A percentile compares a stretch with the other conserved stretches of the same genome.
These are phyloP conservation scores for Gambelia wislizenii DNA, from an alignment of 2,797 vertebrate species.

Conservation along the genomic window DNA sequence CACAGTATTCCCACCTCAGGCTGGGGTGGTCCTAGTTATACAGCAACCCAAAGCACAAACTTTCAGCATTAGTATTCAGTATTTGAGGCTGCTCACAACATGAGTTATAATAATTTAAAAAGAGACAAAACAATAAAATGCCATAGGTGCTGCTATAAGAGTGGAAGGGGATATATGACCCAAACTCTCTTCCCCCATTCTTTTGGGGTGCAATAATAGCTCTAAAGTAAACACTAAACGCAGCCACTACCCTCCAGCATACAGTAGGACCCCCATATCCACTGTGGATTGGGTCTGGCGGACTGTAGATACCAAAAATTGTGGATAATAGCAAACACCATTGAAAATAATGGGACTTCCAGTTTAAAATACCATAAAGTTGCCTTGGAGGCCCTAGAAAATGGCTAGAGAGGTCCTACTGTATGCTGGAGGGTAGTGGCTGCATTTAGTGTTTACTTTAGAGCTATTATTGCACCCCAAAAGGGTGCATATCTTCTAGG, in stretches of 20 bases:
- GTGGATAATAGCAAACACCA: too few species aligned
- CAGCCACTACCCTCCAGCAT: neutral
- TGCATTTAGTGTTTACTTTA: neutral
- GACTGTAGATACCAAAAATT: too few species aligned
- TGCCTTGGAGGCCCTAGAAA: too few species aligned
- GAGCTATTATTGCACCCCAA: neutral
- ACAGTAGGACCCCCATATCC: too few species aligned
- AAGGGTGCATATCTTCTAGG: too few species aligned
- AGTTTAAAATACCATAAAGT: too few species aligned
- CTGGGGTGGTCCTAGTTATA: too few species aligned
- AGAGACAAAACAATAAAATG: neutral
- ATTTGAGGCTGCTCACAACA: neutral
- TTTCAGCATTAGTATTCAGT: neutral
- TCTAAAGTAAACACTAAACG: neutral
- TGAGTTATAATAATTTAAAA: neutral
- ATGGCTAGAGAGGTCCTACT: too few species aligned
- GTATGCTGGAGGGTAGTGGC: too few species aligned
- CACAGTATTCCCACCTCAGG: neutral
- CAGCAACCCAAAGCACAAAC: neutral
- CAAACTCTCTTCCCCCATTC: neutral
- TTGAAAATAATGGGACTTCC: too few species aligned
- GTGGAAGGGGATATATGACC: neutral
- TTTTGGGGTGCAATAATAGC: neutral
- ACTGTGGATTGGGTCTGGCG: too few species aligned
- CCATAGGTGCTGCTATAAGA: neutral